These are phyloP conservation scores for Cheilinus undulatus DNA, from an alignment of 2,113 vertebrate genomes.

Conservation along the genomic window DNA sequence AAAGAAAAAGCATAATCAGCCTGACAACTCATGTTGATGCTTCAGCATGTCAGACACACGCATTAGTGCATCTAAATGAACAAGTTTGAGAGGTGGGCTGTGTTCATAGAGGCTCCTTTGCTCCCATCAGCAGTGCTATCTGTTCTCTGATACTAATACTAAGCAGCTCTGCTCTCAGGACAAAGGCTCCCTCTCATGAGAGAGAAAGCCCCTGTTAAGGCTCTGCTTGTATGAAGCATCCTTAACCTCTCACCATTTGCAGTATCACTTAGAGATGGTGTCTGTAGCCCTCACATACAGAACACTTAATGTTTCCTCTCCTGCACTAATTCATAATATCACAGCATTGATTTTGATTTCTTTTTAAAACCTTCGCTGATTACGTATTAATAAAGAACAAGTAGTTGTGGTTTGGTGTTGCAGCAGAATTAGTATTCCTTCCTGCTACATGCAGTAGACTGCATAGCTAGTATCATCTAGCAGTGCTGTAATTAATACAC, in stretches of 20 bases:
- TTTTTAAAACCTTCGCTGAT: too few relatives aligned
- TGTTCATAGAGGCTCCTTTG: constrained; percentile 37
- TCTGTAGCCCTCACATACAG: neutral
- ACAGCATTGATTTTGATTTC: too few relatives aligned
- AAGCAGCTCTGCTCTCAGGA: constrained; percentile 62
- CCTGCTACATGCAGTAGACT: too few relatives aligned
- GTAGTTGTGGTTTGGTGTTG: too few relatives aligned
- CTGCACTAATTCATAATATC: constrained; percentile 1
- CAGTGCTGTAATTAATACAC: too few relatives aligned
- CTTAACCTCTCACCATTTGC: constrained; percentile 30
- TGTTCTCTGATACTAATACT: constrained; percentile 72
- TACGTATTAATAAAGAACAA: too few relatives aligned
- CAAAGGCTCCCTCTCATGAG: constrained; percentile 69
- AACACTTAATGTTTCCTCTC: neutral
- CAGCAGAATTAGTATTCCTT: too few relatives aligned
- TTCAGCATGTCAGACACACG: neutral
- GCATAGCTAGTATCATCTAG: too few relatives aligned
- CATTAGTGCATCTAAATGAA: neutral
- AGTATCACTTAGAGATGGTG: constrained; percentile 28
- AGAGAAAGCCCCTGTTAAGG: constrained; percentile 27
- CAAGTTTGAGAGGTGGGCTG: neutral
- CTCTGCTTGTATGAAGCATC: constrained; percentile 48
- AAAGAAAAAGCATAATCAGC: neutral
- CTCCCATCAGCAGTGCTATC: constrained; percentile 44
- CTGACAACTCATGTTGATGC: neutral